phyloP scores from a whole-genome alignment of 2,797 vertebrate species.

The Girardinus metallicus region DNA sequence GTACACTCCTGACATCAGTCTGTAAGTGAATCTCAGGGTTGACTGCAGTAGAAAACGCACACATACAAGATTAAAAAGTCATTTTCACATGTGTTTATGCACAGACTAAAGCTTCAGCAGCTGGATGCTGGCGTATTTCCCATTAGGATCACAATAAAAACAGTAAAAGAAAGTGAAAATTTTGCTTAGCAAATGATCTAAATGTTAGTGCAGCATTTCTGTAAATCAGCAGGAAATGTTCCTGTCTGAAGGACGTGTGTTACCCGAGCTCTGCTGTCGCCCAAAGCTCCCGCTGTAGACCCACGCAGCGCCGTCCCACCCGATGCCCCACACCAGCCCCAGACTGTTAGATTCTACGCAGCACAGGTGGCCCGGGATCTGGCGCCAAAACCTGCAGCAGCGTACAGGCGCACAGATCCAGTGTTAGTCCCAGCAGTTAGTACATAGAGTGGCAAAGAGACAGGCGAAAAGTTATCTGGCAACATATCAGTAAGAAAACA shows the following conservation, averaged over 20 bases:
- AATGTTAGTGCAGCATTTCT: background rate
- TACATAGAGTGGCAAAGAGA: slow-evolving; percentile 18
- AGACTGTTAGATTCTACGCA: slow-evolving; percentile 89
- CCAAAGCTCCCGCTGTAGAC: slow-evolving; percentile 86
- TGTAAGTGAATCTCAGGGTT: slow-evolving; percentile 81
- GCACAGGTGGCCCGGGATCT: slow-evolving; percentile 93
- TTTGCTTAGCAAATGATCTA: background rate
- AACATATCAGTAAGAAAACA: background rate
- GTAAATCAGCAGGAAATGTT: background rate
- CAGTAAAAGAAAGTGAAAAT: background rate
- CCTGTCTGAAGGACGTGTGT: slow-evolving; percentile 42
- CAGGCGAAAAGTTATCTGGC: slow-evolving; percentile 2
- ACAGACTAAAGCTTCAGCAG: slow-evolving; percentile 14
- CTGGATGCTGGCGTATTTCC: slow-evolving; percentile 15
- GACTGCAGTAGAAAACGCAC: slow-evolving; percentile 72
- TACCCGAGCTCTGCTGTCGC: slow-evolving; percentile 87
- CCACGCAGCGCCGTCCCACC: slow-evolving; percentile 93
- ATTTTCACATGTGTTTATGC: background rate
- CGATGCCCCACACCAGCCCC: slow-evolving; percentile 95
- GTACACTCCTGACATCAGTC: slow-evolving; percentile 87
- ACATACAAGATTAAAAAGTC: no score
- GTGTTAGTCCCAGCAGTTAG: slow-evolving; percentile 42
- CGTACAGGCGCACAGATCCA: slow-evolving; percentile 61
- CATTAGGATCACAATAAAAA: background rate
- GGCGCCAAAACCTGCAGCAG: slow-evolving; percentile 94